A percentile compares a stretch with the other conserved stretches of the same genome.
Evolutionary conservation across 2,113 vertebrate genomes (phyloP).

Genomic region (Erpornis zantholeuca): DNA sequence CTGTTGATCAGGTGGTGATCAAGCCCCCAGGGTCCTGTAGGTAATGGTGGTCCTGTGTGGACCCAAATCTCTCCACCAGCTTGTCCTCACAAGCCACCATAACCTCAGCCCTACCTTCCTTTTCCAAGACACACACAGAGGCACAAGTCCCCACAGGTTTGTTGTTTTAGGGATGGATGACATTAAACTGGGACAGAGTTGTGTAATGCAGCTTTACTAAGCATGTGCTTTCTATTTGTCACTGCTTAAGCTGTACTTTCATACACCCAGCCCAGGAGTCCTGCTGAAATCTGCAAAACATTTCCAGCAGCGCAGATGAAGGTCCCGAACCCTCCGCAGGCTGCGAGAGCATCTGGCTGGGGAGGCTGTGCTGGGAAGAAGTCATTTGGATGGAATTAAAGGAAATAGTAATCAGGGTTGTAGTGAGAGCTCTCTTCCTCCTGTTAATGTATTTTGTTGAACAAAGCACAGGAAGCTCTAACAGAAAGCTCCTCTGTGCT

Average conservation of each 20-base stretch:
- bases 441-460: conserved; percentile 13
- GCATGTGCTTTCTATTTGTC: conserved; percentile 55
- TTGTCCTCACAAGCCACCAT: background rate
- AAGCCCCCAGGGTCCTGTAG: rapidly evolving
- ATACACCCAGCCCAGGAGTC: background rate
- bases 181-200: background rate
- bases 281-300: conserved; percentile 35
- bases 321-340: background rate
- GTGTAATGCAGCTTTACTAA: conserved; percentile 34
- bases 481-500: conserved; percentile 28
- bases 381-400: conserved; percentile 41
- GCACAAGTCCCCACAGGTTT: conserved; percentile 12
- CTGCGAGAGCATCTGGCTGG: background rate
- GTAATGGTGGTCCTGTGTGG: background rate
- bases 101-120: background rate
- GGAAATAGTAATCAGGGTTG: conserved; percentile 48
- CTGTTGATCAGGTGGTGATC: background rate
- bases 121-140: background rate
- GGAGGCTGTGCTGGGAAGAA: background rate
- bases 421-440: conserved; percentile 42
- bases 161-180: conserved; percentile 22
- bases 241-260: conserved; percentile 1
- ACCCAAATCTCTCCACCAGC: background rate
- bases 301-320: conserved; percentile 21
- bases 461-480: conserved; percentile 36